Evolutionary conservation across 2,888 invertebrate genomes (phyloP).

Genomic region (Drosophila gaucha): DNA sequence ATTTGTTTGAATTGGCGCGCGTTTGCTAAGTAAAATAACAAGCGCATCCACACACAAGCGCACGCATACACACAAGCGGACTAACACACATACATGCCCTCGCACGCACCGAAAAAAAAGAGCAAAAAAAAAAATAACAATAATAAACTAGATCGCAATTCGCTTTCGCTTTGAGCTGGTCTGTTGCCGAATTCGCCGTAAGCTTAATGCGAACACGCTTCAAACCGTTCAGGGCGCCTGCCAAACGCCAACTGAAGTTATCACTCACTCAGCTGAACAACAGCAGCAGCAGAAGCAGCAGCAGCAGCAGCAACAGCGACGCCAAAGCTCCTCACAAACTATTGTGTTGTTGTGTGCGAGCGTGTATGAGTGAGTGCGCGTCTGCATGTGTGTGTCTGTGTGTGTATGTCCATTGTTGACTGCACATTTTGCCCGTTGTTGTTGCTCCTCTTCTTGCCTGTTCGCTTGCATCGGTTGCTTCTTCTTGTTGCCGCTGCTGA

Average conservation of each 20-base stretch:
- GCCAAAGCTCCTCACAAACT: constrained; percentile 37
- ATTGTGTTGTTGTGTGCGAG: constrained; percentile 31
- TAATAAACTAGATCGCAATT: constrained; percentile 34
- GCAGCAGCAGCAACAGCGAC: constrained; percentile 40
- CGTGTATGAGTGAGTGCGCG: constrained; percentile 11
- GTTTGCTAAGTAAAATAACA: constrained; percentile 22
- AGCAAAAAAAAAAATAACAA: constrained; percentile 17
- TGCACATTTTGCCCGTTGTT: constrained; percentile 58
- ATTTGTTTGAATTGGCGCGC: constrained; percentile 47
- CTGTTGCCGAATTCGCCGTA: constrained; percentile 7
- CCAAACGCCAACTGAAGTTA: constrained; percentile 76
- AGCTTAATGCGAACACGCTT: constrained; percentile 24
- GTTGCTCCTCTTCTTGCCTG: constrained; percentile 9
- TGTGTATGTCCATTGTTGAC: constrained; percentile 43
- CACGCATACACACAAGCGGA: background rate
- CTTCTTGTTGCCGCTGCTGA: constrained; percentile 8
- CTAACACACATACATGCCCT: constrained; percentile 6
- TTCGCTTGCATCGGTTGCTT: constrained; percentile 5
- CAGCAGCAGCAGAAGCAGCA: constrained; percentile 4
- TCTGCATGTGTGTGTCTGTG: constrained; percentile 16
- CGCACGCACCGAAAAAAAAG: constrained; percentile 21
- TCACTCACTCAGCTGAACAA: constrained; percentile 62
- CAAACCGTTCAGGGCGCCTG: constrained; percentile 71
- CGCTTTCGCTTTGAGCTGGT: constrained; percentile 11
- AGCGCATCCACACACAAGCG: background rate